A percentile compares a stretch with the other conserved stretches of the same genome.
Conservation (phyloP, 2,113 vertebrate genomes). For the Geococcyx californianus region DNA sequence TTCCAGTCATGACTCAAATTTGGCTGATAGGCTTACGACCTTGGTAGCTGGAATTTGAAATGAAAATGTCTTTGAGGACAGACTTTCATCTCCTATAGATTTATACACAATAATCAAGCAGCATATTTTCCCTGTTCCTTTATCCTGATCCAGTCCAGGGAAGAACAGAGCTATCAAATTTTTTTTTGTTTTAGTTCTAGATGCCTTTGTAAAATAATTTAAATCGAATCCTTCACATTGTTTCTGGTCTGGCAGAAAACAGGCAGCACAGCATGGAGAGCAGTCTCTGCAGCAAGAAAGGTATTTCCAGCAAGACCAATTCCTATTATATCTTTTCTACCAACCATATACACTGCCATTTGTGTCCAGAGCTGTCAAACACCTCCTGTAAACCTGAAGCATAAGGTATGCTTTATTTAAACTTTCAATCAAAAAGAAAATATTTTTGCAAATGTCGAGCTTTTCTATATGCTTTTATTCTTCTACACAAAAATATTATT, state of each 20-base stretch:
- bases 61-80: neutral
- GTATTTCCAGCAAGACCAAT: neutral
- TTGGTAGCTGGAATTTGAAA: neutral
- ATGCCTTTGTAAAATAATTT: neutral
- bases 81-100: neutral
- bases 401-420: neutral
- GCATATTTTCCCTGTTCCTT: neutral
- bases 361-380: neutral
- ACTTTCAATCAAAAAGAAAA: neutral
- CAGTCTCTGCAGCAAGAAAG: neutral
- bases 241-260: neutral
- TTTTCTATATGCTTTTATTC: neutral
- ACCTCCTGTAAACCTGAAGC: neutral
- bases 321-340: neutral
- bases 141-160: neutral
- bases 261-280: neutral
- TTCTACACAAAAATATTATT: neutral
- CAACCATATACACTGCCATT: neutral
- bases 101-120: neutral
- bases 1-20: neutral
- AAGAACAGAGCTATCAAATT: neutral
- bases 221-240: accelerated
- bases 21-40: neutral
- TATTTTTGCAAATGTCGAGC: neutral
- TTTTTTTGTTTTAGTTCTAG: neutral